These are phyloP conservation scores for Drosophila testacea DNA, from an alignment of 2,888 invertebrate species.

Conservation along the genomic window DNA sequence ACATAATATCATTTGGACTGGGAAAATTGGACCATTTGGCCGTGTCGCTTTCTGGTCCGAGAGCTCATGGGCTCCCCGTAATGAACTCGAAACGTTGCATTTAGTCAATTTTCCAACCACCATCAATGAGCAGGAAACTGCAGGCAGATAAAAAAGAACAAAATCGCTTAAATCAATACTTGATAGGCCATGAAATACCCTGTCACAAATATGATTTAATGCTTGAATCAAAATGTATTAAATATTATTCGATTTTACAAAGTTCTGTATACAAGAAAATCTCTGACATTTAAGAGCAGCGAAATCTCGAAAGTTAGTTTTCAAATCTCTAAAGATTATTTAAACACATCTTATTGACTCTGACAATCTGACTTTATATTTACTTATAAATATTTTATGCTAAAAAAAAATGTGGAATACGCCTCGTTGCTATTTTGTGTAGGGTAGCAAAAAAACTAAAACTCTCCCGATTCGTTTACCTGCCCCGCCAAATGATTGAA, in stretches of 20 bases:
- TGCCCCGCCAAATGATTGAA: constrained; percentile 71
- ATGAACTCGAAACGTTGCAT: constrained; percentile 72
- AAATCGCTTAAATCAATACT: neutral
- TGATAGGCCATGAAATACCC: constrained; percentile 11
- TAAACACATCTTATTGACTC: no score
- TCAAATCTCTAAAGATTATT: no score
- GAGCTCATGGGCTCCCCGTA: constrained; percentile 36
- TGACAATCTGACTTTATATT: no score
- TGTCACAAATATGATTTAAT: neutral
- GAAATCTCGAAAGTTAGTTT: no score
- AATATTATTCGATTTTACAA: no score
- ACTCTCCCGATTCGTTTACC: constrained; percentile 46
- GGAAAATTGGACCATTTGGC: constrained; percentile 70
- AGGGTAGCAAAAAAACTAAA: constrained; percentile 36
- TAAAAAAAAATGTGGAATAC: no score
- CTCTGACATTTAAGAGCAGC: no score
- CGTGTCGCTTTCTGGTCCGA: constrained; percentile 8
- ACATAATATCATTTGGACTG: constrained; percentile 28
- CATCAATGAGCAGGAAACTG: constrained; percentile 44
- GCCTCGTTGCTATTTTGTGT: neutral
- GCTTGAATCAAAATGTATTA: neutral
- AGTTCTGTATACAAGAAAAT: no score
- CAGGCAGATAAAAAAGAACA: constrained; percentile 19
- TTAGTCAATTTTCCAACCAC: constrained; percentile 77
- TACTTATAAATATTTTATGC: no score